Percentiles rank a stretch among this genome's conserved stretches.
phyloP scores from a whole-genome alignment of 2,888 invertebrate species.

The Ormyrus labotus region DNA sequence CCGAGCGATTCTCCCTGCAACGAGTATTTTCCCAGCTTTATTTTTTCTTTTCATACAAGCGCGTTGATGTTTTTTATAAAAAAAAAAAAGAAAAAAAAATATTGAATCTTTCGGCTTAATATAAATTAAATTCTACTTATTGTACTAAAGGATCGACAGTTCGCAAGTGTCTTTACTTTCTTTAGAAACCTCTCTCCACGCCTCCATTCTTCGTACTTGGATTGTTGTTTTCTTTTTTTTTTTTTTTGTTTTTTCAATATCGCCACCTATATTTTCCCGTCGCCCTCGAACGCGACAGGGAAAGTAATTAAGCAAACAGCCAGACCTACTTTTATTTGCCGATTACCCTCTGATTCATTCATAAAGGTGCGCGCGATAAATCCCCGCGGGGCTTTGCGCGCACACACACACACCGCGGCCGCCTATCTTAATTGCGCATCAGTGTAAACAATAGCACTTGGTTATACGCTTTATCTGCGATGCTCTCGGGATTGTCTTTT shows the following conservation, averaged over 20 bases:
- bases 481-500: no score
- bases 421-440: not conserved
- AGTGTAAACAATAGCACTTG: no score
- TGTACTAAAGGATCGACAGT: not conserved
- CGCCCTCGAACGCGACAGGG: not conserved
- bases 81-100: not conserved
- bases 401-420: not conserved
- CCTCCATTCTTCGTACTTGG: slow-evolving; percentile 29
- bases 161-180: slow-evolving; percentile 24
- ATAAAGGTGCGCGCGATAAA: slow-evolving; percentile 22
- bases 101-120: not conserved
- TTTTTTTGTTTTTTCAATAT: no score
- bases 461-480: no score
- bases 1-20: not conserved
- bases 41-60: no score
- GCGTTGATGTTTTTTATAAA: no score
- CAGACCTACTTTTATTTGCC: slow-evolving; percentile 14
- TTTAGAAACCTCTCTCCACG: slow-evolving; percentile 20
- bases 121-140: not conserved
- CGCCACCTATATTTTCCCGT: no score
- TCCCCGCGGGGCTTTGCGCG: not conserved
- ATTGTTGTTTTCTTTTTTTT: no score
- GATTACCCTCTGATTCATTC: slow-evolving; percentile 25
- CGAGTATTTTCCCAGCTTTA: not conserved
- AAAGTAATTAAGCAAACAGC: slow-evolving; percentile 8